Evolutionary conservation across 2,113 vertebrate genomes (phyloP).

Genomic region (Ceyx cyanopectus): DNA sequence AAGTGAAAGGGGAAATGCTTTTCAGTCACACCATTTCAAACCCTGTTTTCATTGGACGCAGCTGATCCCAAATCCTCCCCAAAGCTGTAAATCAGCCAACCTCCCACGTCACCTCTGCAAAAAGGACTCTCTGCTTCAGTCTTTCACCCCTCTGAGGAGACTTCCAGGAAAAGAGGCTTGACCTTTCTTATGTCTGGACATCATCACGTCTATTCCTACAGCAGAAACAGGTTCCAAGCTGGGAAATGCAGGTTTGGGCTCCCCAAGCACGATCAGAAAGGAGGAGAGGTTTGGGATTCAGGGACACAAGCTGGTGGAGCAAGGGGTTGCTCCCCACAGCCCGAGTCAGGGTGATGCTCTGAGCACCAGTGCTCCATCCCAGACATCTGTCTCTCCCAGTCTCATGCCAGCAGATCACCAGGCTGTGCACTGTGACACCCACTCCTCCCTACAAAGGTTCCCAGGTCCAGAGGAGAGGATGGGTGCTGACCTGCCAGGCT

Average conservation of each 20-base stretch:
- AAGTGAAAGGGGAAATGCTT: constrained; percentile 10
- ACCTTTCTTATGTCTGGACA: background rate
- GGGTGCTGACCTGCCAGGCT: background rate
- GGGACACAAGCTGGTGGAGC: background rate
- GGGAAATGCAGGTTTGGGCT: background rate
- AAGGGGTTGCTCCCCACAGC: too few species aligned
- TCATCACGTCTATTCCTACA: background rate
- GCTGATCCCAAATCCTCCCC: background rate
- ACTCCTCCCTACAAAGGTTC: background rate
- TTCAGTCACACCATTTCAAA: constrained; percentile 28
- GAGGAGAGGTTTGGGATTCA: background rate
- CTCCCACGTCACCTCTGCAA: background rate
- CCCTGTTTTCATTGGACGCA: background rate
- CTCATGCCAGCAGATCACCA: background rate
- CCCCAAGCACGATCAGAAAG: background rate
- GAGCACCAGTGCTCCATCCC: background rate
- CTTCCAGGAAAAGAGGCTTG: background rate
- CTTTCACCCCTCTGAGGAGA: background rate
- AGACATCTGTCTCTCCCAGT: background rate
- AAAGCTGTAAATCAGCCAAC: background rate
- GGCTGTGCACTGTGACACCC: background rate
- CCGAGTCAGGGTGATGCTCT: background rate
- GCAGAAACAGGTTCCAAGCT: background rate
- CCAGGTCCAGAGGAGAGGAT: background rate
- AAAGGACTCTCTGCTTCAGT: background rate